These are phyloP conservation scores for Semnopithecus entellus DNA, from an alignment of 2,113 vertebrate genomes.

Conservation along the genomic window DNA sequence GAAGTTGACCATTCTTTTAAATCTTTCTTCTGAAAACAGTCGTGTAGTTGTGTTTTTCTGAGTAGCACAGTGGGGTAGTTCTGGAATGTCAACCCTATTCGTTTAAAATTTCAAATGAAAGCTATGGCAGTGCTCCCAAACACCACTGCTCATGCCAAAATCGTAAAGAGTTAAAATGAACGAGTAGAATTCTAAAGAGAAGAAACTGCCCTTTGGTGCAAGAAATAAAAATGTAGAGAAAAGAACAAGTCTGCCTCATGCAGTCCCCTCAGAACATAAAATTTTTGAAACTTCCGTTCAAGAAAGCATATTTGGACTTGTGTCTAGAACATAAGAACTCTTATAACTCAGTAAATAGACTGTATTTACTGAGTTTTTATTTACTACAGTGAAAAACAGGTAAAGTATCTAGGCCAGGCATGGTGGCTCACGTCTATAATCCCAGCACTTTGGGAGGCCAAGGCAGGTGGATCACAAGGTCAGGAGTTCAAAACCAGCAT, in stretches of 20 bases:
- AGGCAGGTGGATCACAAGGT: too few species aligned
- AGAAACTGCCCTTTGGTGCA: too few species aligned
- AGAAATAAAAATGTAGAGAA: background rate
- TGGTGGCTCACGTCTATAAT: too few species aligned
- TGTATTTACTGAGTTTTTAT: too few species aligned
- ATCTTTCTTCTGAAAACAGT: background rate
- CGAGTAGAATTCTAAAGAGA: background rate
- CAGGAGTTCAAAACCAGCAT: too few species aligned
- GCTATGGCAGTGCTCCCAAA: background rate
- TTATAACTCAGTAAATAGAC: background rate
- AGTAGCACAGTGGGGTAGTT: background rate
- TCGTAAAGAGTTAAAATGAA: background rate
- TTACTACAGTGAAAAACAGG: background rate
- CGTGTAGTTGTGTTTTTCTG: background rate
- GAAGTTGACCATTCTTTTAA: background rate
- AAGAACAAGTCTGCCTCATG: fast-evolving
- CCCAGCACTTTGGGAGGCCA: too few species aligned
- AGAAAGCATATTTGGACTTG: background rate
- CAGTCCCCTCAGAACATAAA: background rate
- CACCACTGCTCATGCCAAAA: background rate
- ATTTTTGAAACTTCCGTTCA: background rate
- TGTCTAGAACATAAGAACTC: background rate
- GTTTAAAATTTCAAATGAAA: background rate
- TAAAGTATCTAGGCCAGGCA: background rate
- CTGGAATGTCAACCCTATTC: background rate